These are phyloP conservation scores for Pipra filicauda DNA, from an alignment of 2,113 vertebrate species.

Conservation along the genomic window DNA sequence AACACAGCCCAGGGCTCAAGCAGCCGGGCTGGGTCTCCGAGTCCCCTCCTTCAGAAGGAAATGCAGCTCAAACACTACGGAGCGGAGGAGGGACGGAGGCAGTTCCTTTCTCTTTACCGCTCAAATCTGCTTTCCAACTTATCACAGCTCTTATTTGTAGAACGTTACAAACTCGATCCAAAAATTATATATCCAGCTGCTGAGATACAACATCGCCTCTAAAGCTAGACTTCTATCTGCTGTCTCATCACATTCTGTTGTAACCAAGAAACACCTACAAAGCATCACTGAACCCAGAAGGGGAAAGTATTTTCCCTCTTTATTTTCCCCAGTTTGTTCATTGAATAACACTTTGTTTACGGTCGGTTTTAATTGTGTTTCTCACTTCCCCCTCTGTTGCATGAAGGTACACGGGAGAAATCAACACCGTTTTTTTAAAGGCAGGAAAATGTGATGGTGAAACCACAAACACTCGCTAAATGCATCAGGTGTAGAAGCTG, in stretches of 20 bases:
- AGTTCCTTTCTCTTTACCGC: not conserved
- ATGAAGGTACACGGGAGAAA: not conserved
- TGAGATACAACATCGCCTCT: not conserved
- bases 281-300: not conserved
- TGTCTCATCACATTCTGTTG: not conserved
- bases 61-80: not conserved
- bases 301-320: not conserved
- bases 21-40: not conserved
- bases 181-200: not conserved
- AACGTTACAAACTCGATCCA: not conserved
- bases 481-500: not conserved
- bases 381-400: not conserved
- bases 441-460: slow-evolving; percentile 27
- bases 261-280: not conserved
- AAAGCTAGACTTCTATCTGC: not conserved
- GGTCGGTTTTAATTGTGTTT: not conserved
- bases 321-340: not conserved
- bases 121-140: not conserved
- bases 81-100: not conserved
- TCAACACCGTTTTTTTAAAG: not conserved
- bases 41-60: not conserved
- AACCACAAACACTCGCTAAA: not conserved
- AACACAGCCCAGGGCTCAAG: not conserved
- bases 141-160: fast-evolving
- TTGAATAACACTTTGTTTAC: not conserved